Evolutionary conservation across 2,797 vertebrate species (phyloP), one percentile per base, ranked within the genome.

Genomic region (Sebastes minor): DNA sequence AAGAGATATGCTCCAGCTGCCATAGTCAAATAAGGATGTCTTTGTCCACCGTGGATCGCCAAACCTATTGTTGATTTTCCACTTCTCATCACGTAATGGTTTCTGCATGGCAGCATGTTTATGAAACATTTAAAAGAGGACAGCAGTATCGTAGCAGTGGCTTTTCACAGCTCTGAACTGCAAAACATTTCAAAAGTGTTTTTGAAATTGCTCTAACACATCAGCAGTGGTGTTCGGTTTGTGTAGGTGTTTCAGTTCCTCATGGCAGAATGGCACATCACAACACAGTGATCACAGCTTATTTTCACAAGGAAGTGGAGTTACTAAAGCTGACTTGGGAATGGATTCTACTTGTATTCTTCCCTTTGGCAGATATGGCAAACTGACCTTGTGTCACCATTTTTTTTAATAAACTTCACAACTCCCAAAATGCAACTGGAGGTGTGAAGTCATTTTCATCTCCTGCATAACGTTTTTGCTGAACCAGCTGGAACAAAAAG

Each of bases 241-340:
- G 89, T 86, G 87, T 88, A 80, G 86, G 89, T 86, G 85, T 92
- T 92, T 82, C 59, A 78, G 75, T 85, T 89, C 87, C 85, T 89
- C 30, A 2, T 88, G 85, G 80, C 81, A 75, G 88, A 92, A 86
- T 73, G 33, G 80, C 66, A 78, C 72, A 82, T 82, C 60, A 71
- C 77, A 89, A 76, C 59, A 78, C 71, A 68, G 46, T 28, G 57
- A 74, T 86, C 66, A 59, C 70, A 76, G 71, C 38, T 77, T 76
- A 42, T 79, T 83, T 78, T 71, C 20, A 61, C 38, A 38, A 64
- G 49, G 30, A 82, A 82, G 55, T 59, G 42, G 59, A 84, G 42
- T 80, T 78, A 69, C 73, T 59, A 57, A 84, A 77, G 66, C 62
- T 77, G 76, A 84, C 73, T 77, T 77, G 71, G 81, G 67, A 78